These are phyloP conservation scores for Chlamydotis undulata DNA, from an alignment of 2,113 vertebrate genomes.

Conservation along the genomic window DNA sequence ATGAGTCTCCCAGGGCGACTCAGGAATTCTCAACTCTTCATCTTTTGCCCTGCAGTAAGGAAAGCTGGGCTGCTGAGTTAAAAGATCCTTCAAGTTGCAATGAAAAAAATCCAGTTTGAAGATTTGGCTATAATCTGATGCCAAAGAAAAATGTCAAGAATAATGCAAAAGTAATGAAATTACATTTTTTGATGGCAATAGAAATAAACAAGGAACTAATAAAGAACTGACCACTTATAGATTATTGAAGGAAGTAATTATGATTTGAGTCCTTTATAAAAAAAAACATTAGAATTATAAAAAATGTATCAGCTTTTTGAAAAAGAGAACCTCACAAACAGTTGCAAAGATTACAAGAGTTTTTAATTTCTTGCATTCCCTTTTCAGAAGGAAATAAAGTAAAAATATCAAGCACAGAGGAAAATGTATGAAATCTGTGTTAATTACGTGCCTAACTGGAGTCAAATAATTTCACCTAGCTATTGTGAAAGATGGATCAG, in stretches of 20 bases:
- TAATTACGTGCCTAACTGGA: not conserved
- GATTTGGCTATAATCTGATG: not conserved
- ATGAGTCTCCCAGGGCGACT: not conserved
- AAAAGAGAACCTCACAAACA: not conserved
- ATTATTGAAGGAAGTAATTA: not conserved
- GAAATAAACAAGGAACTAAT: not conserved
- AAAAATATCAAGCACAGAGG: not conserved
- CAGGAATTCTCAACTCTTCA: not conserved
- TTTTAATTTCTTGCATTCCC: fast-evolving
- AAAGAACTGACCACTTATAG: not conserved
- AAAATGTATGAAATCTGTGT: not conserved
- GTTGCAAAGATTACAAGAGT: not conserved
- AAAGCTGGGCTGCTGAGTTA: not conserved
- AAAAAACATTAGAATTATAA: not conserved
- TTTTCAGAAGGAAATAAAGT: not conserved
- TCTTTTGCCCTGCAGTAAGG: not conserved
- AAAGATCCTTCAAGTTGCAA: not conserved
- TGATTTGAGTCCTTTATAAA: not conserved
- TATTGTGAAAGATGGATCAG: not conserved
- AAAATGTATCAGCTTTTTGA: not conserved
- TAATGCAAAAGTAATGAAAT: not conserved
- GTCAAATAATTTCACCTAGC: not conserved
- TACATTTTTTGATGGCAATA: not conserved
- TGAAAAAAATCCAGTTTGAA: not conserved
- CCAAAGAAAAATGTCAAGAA: not conserved